A percentile compares a stretch with the other conserved stretches of the same genome.
Evolutionary conservation across 1,140 invertebrate species (phyloP).

Genomic region (Pseudobourletiella spinata): DNA sequence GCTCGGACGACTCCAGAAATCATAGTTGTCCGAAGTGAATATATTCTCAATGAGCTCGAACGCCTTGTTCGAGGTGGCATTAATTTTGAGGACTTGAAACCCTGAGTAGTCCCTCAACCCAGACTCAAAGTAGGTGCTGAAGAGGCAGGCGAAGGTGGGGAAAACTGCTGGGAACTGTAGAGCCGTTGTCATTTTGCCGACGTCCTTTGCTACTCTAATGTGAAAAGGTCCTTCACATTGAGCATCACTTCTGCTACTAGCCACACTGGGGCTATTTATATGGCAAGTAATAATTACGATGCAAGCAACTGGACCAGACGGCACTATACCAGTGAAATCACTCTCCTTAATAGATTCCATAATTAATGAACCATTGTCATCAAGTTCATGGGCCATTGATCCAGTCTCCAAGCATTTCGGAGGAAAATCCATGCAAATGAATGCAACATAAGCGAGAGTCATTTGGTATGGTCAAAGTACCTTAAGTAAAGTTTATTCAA

Average conservation of each 20-base stretch:
- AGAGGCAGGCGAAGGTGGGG: conserved; percentile 15
- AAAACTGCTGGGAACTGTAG: not conserved
- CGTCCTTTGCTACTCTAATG: not conserved
- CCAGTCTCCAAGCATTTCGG: no score
- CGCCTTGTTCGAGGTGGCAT: not conserved
- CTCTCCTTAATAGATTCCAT: no score
- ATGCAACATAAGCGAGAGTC: no score
- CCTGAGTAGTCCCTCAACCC: conserved; percentile 16
- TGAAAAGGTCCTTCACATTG: not conserved
- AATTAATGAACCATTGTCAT: no score
- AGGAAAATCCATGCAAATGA: no score
- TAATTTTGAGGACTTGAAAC: conserved; percentile 26
- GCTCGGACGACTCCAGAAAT: conserved; percentile 29
- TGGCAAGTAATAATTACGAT: not conserved
- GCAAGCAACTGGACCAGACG: not conserved
- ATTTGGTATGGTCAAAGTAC: no score
- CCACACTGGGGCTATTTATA: not conserved
- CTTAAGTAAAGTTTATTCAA: no score
- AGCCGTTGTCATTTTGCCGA: not conserved
- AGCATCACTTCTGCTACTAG: not conserved
- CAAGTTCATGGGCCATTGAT: no score
- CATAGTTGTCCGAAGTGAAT: conserved; percentile 11
- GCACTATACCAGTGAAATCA: not conserved
- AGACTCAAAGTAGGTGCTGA: conserved; percentile 2
- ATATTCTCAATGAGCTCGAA: conserved; percentile 19